These are phyloP conservation scores for Carposina sasakii DNA, from an alignment of 1,140 invertebrate genomes.

Conservation along the genomic window DNA sequence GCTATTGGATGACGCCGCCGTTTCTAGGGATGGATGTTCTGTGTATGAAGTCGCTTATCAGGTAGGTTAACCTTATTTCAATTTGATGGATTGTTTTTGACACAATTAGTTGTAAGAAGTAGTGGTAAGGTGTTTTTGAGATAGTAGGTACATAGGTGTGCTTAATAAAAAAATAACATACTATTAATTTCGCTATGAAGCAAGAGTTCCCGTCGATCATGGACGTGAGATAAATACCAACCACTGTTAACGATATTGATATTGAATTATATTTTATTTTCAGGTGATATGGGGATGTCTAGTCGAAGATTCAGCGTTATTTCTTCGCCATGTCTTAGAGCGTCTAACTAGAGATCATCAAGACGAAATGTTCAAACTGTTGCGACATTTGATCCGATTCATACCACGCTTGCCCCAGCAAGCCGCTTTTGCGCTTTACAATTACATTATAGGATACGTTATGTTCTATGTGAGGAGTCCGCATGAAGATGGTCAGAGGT, in stretches of 20 bases:
- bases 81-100: no score
- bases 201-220: no score
- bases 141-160: no score
- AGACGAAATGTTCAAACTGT: slow-evolving; percentile 94
- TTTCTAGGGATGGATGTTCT: slow-evolving; percentile 92
- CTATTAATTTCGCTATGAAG: no score
- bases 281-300: slow-evolving; percentile 97
- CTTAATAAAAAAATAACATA: no score
- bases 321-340: slow-evolving; percentile 96
- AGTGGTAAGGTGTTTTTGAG: no score
- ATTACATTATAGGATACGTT: slow-evolving; percentile 99
- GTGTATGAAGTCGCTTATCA: slow-evolving; percentile 94
- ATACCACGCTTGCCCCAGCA: slow-evolving; percentile 96
- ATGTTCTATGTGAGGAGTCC: slow-evolving; percentile 99
- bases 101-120: no score
- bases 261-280: slow-evolving; percentile 11
- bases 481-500: slow-evolving; percentile 93
- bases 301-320: slow-evolving; percentile 97
- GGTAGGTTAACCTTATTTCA: no score
- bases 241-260: no score
- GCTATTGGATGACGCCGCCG: slow-evolving; percentile 95
- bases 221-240: no score
- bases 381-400: slow-evolving; percentile 94
- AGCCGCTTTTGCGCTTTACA: slow-evolving; percentile 98
- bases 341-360: slow-evolving; percentile 95